Percentiles rank a stretch among this genome's conserved stretches.
phyloP scores from a whole-genome alignment of 2,888 invertebrate species.

The Marronus borbonicus region DNA sequence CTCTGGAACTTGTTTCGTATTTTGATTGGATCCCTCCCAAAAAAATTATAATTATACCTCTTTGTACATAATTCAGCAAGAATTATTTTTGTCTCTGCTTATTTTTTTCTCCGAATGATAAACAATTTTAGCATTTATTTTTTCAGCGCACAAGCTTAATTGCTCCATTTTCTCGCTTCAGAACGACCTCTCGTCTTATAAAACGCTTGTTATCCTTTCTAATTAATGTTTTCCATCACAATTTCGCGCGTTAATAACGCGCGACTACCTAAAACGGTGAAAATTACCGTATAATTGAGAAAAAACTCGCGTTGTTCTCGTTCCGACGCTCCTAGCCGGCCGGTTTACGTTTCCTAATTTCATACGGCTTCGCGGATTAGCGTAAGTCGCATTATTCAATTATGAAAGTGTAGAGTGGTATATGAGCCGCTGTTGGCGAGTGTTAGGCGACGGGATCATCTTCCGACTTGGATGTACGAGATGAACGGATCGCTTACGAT shows the following conservation, averaged over 20 bases:
- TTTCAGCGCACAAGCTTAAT: no score
- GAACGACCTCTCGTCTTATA: no score
- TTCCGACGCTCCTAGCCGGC: neutral
- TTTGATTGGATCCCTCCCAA: no score
- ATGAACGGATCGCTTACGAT: neutral
- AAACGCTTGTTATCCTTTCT: neutral
- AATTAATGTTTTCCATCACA: neutral
- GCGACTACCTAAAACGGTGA: neutral
- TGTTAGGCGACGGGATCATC: neutral
- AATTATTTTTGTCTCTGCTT: no score
- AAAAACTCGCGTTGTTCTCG: neutral
- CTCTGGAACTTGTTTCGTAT: no score
- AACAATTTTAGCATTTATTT: no score
- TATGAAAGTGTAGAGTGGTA: constrained; percentile 48
- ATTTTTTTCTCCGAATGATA: no score
- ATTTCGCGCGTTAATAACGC: neutral
- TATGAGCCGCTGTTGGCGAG: neutral
- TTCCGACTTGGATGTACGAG: neutral
- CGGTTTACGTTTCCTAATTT: constrained; percentile 35
- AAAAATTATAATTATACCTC: no score
- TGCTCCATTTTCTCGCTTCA: no score
- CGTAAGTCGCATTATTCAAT: constrained; percentile 55
- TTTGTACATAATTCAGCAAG: no score
- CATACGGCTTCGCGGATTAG: constrained; percentile 54
- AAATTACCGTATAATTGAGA: constrained; percentile 29